Base-by-base conservation (phyloP, 2,888 invertebrate species). In the Drosophila pullipes region DNA sequence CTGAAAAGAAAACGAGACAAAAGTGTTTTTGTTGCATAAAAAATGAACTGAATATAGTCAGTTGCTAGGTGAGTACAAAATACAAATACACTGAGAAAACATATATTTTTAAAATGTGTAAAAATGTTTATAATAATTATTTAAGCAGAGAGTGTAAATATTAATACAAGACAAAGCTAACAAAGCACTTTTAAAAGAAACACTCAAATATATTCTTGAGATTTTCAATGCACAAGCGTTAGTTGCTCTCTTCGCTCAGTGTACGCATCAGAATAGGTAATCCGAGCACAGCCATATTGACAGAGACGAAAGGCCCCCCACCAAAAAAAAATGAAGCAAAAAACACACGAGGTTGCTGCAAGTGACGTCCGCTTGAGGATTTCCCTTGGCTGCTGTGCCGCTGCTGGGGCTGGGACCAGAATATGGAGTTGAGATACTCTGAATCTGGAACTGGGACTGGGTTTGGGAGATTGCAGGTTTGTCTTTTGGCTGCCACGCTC, bases 401-500 rank as follows among this genome's bases (percentile, higher is more conserved):
- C 31, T 31, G 9, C 31, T 2, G 31, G 31, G 31, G 9, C 35
- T 5, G 35, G 5, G 35, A 0, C 33, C 58, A 37, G 44, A 33
- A 11, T 30, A 13, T 28, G 2, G 22, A 33, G 25, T 37, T 55
- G 35, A 13, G 28, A n/a, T n/a, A 25, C 9, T 22, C 31, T 25
- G 47, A 47, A 30, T 31, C 7, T 47, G 44, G 16, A 3, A 55
- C 16, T 57, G 58, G 30, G 53, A 39, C 47, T 49, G 52, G 11
- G 28, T 6, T 0, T 22, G 37, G 37, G 39, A 11, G 18, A 25
- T 58, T 60, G 53, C 16, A 53, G 62, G 71, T 54, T 76, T 69
- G 75, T 69, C 90, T 75, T 85, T 85, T 88, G 72, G 69, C 89
- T 76, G 85, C 83, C 89, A 71, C 72, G 76, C 76, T 78, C 84